Percentiles rank a stretch among this genome's conserved stretches.
Conservation (phyloP, 35 echinoderm and acorn worm species). For the Apostichopus parvimensis region DNA sequence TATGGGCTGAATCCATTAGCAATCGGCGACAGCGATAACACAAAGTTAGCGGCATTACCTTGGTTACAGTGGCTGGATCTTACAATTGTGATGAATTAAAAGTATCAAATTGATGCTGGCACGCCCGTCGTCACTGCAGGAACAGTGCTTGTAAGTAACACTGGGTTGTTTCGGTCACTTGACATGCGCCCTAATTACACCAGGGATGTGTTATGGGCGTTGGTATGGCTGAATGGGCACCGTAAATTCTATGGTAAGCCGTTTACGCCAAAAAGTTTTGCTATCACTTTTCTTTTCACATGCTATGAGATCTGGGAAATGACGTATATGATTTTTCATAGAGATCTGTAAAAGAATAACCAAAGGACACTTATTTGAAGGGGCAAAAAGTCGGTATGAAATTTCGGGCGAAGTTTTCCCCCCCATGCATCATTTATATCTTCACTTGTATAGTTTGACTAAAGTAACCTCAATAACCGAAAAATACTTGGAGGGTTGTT, state of each 20-base stretch:
- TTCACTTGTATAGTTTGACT: too few relatives aligned
- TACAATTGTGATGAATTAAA: background rate
- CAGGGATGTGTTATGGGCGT: constrained; percentile 1
- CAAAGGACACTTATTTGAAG: too few relatives aligned
- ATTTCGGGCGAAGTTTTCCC: too few relatives aligned
- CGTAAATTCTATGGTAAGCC: background rate
- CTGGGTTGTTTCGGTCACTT: constrained; percentile 5
- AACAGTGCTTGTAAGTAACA: background rate
- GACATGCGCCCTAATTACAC: constrained; percentile 14
- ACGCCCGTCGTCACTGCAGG: background rate
- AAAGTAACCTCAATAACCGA: too few relatives aligned
- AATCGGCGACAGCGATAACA: background rate
- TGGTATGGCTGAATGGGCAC: constrained; percentile 18
- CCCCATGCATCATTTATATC: too few relatives aligned
- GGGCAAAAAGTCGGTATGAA: too few relatives aligned
- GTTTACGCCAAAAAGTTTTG: background rate
- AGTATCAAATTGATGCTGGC: background rate
- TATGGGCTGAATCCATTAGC: background rate
- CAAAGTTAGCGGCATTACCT: too few relatives aligned
- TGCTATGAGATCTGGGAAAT: too few relatives aligned
- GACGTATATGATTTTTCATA: too few relatives aligned
- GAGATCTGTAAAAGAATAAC: too few relatives aligned
- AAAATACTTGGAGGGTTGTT: too few relatives aligned
- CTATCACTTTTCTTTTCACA: background rate
- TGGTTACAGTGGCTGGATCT: too few relatives aligned